Evolutionary conservation across 1,140 invertebrate genomes (phyloP).

Genomic region (Bombus confusus): DNA sequence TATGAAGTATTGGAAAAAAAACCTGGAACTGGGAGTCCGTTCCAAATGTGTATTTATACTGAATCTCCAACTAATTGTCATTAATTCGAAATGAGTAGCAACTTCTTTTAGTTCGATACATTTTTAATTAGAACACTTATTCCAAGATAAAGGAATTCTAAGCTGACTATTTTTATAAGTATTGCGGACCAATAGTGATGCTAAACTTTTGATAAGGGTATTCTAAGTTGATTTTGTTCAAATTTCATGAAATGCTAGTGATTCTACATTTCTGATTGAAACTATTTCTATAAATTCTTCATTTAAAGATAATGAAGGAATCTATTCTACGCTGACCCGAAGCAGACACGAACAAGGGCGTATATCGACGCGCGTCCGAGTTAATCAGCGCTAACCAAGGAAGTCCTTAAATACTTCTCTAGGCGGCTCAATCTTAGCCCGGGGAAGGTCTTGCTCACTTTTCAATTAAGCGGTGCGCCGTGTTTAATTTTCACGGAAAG

Average conservation of each 20-base stretch:
- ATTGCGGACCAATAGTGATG: too few species aligned
- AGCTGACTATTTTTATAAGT: background rate
- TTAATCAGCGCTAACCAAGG: slow-evolving; percentile 49
- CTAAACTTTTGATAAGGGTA: too few species aligned
- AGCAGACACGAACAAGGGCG: background rate
- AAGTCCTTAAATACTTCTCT: slow-evolving; percentile 49
- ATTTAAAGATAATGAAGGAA: background rate
- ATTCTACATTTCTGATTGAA: too few species aligned
- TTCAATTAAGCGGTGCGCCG: slow-evolving; percentile 59
- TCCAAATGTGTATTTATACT: too few species aligned
- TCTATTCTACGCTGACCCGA: background rate
- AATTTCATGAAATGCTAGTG: too few species aligned
- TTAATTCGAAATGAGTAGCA: background rate
- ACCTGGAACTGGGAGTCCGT: too few species aligned
- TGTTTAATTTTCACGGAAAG: slow-evolving; percentile 57
- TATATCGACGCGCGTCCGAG: slow-evolving; percentile 32
- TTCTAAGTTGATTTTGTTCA: too few species aligned
- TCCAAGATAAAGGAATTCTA: background rate
- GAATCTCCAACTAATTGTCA: too few species aligned
- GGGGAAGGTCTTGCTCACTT: slow-evolving; percentile 40
- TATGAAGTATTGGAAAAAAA: background rate
- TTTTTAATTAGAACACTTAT: background rate
- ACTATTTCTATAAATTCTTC: background rate
- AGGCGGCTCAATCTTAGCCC: slow-evolving; percentile 27
- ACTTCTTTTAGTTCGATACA: background rate